Base-by-base conservation (phyloP, 1,140 invertebrate species). In the Triops cancriformis region DNA sequence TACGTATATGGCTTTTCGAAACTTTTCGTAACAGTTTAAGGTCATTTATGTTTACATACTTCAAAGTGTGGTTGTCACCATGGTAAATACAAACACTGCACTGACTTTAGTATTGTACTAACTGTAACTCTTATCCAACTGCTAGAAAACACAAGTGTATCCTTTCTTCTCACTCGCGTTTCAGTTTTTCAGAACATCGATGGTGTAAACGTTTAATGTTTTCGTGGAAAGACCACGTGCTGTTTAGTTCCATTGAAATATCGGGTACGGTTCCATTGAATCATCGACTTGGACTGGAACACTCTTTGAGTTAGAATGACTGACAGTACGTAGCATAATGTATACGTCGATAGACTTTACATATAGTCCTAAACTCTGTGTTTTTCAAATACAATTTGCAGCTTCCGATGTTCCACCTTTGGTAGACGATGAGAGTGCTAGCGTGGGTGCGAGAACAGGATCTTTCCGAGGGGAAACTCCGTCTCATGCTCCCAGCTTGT, bases 211-310 rank as follows among this genome's bases (percentile, higher is more conserved):
- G 51, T 64, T 23, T 64, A 64, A 23, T 64, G 51, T 64, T 64
- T 64, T 64, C 51, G 51, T n/a, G 51, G 51, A 64, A 64, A n/a
- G 51, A 64, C 45, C 51, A 64, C 51, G 51, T 64, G 51, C 51
- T 64, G 51, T 6, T 18, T 64, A 64, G 18, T 5, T 23, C 23
- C 6, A 64, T 64, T 11, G 23, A 23, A n/a, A 14, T 64, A 64
- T 5, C n/a, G 4, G 23, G n/a, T n/a, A n/a, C n/a, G n/a, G n/a
- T n/a, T n/a, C n/a, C n/a, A n/a, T n/a, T n/a, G n/a, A n/a, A n/a
- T n/a, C n/a, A n/a, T 64, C 51, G 23, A 1, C 18, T 64, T 18
- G 11, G 51, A 64, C 23, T 23, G 23, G n/a, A 3, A 64, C 0
- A 64, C 18, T 64, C 51, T 14, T 64, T 18, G 3, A 1, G 14